Conservation (phyloP, 2,797 vertebrate species). For the Sandelia bainsii region DNA sequence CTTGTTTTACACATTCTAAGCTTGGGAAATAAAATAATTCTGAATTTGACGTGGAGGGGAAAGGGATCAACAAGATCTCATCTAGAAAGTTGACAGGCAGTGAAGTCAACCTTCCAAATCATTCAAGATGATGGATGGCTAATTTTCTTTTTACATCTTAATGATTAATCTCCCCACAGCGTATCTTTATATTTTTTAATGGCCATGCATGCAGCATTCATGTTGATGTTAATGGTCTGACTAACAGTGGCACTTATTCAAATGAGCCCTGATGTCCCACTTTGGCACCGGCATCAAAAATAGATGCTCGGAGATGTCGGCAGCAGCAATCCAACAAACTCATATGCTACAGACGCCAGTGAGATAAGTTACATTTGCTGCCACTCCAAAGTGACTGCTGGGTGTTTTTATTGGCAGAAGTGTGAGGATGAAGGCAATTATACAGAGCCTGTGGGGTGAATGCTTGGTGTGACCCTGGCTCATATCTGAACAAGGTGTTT, state of each 20-base stretch:
- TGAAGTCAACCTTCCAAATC: constrained; percentile 52
- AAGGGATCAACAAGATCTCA: constrained; percentile 40
- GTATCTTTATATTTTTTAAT: constrained; percentile 62
- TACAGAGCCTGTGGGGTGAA: constrained; percentile 58
- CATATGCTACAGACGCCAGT: constrained; percentile 20
- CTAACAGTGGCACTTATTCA: constrained; percentile 66
- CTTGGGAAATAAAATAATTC: constrained; percentile 18
- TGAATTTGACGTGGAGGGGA: constrained; percentile 27
- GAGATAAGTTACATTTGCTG: constrained; percentile 48
- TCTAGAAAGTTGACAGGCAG: constrained; percentile 51
- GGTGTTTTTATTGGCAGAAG: constrained; percentile 57
- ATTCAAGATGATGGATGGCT: constrained; percentile 65
- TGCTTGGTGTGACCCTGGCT: constrained; percentile 57
- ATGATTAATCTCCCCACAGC: constrained; percentile 57
- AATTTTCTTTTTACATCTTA: constrained; percentile 63
- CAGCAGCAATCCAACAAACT: constrained; percentile 25
- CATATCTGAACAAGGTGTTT: constrained; percentile 67
- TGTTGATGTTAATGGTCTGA: constrained; percentile 61
- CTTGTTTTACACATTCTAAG: constrained; percentile 20
- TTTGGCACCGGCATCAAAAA: constrained; percentile 46
- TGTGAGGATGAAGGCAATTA: constrained; percentile 72
- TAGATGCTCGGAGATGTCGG: constrained; percentile 33
- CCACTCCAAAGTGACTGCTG: constrained; percentile 56
- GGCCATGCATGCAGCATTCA: constrained; percentile 46
- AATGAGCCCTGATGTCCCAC: constrained; percentile 63